Conservation (phyloP, 1,140 invertebrate genomes). For the Cryptotermes secundus region DNA sequence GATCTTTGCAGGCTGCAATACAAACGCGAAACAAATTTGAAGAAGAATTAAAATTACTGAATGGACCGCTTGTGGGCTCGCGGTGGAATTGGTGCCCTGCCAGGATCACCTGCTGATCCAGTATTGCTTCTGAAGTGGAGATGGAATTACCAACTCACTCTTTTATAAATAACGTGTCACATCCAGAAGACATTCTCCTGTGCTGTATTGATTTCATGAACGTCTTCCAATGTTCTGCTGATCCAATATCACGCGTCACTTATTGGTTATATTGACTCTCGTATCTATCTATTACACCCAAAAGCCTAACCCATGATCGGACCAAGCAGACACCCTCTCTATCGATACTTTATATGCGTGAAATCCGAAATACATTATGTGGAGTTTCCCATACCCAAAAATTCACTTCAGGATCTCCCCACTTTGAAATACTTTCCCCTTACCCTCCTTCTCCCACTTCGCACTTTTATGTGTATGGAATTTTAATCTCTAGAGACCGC, state of each 20-base stretch:
- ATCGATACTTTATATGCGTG: neutral
- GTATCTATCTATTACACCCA: neutral
- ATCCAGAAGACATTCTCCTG: neutral
- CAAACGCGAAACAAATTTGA: too few species aligned
- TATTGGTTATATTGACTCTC: slow-evolving; percentile 6
- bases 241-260: slow-evolving; percentile 5
- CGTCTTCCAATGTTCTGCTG: neutral
- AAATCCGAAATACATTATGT: neutral
- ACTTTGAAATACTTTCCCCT: neutral
- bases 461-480: slow-evolving; percentile 5
- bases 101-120: neutral
- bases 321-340: neutral
- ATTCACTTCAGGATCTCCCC: neutral
- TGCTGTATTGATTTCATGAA: neutral
- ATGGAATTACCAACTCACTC: neutral
- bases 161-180: slow-evolving; percentile 1
- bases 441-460: neutral
- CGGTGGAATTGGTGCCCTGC: neutral
- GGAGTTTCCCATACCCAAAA: neutral
- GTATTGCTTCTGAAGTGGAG: neutral
- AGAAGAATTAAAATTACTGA: slow-evolving; percentile 3
- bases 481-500: neutral
- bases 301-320: neutral
- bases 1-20: too few species aligned
- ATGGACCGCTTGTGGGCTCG: neutral